Base-by-base conservation (phyloP, 2,888 invertebrate species). In the Flexamia atlantica region DNA sequence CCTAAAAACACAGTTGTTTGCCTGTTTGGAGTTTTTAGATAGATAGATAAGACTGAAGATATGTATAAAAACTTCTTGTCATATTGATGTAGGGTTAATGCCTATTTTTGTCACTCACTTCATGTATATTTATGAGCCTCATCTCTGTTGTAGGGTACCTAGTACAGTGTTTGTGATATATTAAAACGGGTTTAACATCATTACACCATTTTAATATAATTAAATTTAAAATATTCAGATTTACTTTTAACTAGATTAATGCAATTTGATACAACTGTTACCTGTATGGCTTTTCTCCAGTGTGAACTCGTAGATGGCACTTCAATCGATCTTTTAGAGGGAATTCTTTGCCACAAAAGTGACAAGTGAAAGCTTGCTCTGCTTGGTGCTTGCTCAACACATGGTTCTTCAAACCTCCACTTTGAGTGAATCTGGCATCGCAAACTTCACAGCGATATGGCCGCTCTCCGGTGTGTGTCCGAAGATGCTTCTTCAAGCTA, bases 271-370 rank as follows among this genome's bases (percentile, higher is more conserved):
- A n/a, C n/a, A n/a, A 40, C 23, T 42, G 20, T 83, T 84, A 88
- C 88, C 91, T 91, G 90, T 94, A 94, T 0, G 94, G 94, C 87
- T 94, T 93, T 87, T 93, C 93, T 1, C 95, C 95, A 0, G 94
- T 93, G 89, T 97, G 97, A 20, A 93, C 92, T 10, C 95, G 91
- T 88, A 96, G 91, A 89, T 97, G 97, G 81, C 95, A 90, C 86
- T 94, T 92, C 82, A 97, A 90, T 46, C 95, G 93, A 88, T 96
- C 95, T 89, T 96, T 95, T 17, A 95, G 91, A 0, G 95, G 93
- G 89, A 97, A 97, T 42, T 93, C 92, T 89, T 95, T 95, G 79
- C 94, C 92, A 89, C 97, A 97, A 86, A 94, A 93, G 87, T 93
- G 91, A 89, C 97, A 97, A 76, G 93, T 91, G 89, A 93, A 95